Evolutionary conservation across 2,797 vertebrate genomes (phyloP), one percentile per base, ranked within the genome.

Genomic region (Glyptemys insculpta): DNA sequence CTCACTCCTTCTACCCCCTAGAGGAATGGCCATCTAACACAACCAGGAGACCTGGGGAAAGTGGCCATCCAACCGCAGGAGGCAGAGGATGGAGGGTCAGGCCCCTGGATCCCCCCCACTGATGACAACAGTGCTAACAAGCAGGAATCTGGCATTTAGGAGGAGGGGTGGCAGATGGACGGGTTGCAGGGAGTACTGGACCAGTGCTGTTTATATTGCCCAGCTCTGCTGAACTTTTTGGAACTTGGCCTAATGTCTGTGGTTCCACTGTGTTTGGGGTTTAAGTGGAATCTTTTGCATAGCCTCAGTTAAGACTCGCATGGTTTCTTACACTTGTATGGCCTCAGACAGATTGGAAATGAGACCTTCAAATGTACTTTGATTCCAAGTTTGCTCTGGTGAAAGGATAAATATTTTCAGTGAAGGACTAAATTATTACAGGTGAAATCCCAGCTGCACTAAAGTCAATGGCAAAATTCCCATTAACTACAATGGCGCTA

Each of bases 391-490:
- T 89, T 87, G 27, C 47, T 62, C 54, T 0, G 80, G 23, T 34
- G 81, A 52, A 34, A 83, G 15, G 79, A 15, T 47, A 76, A 88
- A 37, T 44, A 76, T 10, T 37, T 52, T 31, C 4, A 80, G 65
- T 52, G 91, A 84, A 91, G 37, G 54, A 87, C 72, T 76, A 76
- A 25, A 44, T 74, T 25, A 74, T 44, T 76, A 47, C 5, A 14
- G 37, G 23, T 94, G 87, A 91, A 96, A 65, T 47, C 57, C 54
- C 72, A 62, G 79, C 50, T 89, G 74, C 57, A 65, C 11, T 80
- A 65, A 86, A 91, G 62, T 9, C 53, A 86, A 54, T 52, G 93
- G 79, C 80, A 23, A 92, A 96, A 76, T n/a, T 74, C n/a, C 54
- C 74, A 87, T 47, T 11, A 25, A 52, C 47, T 74, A 82, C 94